Conservation (phyloP, 2,797 vertebrate species). For the Scyliorhinus canicula region DNA sequence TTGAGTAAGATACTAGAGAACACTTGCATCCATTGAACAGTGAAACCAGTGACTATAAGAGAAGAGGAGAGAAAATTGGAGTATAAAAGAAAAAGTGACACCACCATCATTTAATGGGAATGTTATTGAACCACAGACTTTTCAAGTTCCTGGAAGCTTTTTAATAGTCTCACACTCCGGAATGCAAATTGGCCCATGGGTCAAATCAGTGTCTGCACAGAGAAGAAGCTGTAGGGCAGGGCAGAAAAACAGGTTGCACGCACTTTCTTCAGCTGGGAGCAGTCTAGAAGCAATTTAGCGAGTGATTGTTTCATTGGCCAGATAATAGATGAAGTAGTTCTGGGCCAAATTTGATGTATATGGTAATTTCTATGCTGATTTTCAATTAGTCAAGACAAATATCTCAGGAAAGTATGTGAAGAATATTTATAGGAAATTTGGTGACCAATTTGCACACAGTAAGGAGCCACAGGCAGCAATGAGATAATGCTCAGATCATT, state of each 20-base stretch:
- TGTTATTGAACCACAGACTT: neutral
- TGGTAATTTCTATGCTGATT: neutral
- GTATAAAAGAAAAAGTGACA: neutral
- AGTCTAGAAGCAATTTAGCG: neutral
- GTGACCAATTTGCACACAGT: neutral
- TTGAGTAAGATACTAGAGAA: neutral
- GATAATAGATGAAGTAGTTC: neutral
- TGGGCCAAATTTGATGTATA: neutral
- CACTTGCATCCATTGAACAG: neutral
- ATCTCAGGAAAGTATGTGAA: neutral
- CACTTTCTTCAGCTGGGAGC: neutral
- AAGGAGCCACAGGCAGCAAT: neutral
- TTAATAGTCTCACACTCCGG: neutral
- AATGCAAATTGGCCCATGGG: neutral
- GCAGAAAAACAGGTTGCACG: neutral
- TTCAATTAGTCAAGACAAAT: neutral
- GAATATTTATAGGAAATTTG: neutral
- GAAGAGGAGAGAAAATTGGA: neutral
- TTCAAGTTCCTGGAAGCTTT: neutral
- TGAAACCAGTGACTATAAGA: neutral
- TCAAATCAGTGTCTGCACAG: neutral
- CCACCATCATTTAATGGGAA: neutral
- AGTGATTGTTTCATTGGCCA: neutral
- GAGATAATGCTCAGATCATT: neutral
- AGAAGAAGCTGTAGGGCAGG: neutral